Conservation (phyloP, 2,113 vertebrate genomes). For the Paraplagusia blochii region DNA sequence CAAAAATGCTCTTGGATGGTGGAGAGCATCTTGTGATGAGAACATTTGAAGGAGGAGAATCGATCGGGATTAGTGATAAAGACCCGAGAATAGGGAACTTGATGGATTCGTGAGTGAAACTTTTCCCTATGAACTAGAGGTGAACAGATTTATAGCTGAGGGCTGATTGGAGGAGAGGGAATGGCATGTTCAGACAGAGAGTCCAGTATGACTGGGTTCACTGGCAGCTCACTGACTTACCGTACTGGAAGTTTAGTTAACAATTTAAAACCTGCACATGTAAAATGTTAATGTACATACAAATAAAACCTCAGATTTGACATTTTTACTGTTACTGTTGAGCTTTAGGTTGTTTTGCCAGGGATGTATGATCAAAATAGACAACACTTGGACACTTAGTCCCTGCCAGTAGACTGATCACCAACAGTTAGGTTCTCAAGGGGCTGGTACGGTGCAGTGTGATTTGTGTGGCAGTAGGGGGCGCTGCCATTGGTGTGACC, state of each 20-base stretch:
- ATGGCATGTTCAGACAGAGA: constrained; percentile 62
- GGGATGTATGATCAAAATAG: too few species aligned
- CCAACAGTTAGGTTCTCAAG: too few species aligned
- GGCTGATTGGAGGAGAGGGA: constrained; percentile 34
- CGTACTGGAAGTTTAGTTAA: constrained; percentile 9
- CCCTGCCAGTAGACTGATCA: too few species aligned
- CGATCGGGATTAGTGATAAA: constrained; percentile 26
- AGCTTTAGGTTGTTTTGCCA: too few species aligned
- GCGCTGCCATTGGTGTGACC: too few species aligned
- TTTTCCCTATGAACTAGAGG: constrained; percentile 26
- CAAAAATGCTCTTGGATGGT: constrained; percentile 7
- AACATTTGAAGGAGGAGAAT: constrained; percentile 12
- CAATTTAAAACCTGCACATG: constrained; percentile 4
- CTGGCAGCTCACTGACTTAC: constrained; percentile 13
- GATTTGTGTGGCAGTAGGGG: too few species aligned
- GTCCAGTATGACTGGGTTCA: constrained; percentile 30
- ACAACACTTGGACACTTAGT: too few species aligned
- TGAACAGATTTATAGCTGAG: constrained; percentile 53
- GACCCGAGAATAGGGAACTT: constrained; percentile 10
- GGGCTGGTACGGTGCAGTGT: too few species aligned
- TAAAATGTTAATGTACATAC: neutral
- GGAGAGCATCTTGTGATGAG: constrained; percentile 6
- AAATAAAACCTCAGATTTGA: neutral
- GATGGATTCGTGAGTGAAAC: neutral
- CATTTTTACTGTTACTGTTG: too few species aligned